Percentiles rank a stretch among this genome's conserved stretches.
phyloP scores from a whole-genome alignment of 1,140 invertebrate species.

The Saccostrea echinata region DNA sequence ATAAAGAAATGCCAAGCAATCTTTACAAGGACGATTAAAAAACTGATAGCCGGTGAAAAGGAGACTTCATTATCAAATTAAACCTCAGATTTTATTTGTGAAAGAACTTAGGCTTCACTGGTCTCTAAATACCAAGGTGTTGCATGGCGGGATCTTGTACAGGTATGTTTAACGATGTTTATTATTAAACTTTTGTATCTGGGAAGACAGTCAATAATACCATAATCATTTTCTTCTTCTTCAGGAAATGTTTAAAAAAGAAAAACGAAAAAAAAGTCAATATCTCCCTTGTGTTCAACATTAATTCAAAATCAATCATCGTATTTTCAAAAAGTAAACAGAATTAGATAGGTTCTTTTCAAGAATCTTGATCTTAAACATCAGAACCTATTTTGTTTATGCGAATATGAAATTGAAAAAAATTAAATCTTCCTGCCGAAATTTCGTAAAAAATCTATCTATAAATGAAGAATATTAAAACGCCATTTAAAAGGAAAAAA shows the following conservation, averaged over 20 bases:
- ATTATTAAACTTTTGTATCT: background rate
- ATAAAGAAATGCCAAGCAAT: background rate
- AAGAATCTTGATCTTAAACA: background rate
- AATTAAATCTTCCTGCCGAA: background rate
- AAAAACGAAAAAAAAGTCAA: background rate
- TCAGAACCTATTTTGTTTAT: background rate
- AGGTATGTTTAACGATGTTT: background rate
- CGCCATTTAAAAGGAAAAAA: background rate
- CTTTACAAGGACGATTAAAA: conserved; percentile 20
- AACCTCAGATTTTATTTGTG: conserved; percentile 10
- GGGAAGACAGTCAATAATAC: background rate
- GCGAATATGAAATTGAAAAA: background rate
- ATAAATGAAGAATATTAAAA: conserved; percentile 1
- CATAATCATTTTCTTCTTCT: background rate
- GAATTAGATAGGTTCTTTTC: background rate
- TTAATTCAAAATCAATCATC: background rate
- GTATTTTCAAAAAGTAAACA: background rate
- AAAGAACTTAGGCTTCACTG: conserved; percentile 4
- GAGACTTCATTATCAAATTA: conserved; percentile 31
- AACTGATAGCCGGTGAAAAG: conserved; percentile 19
- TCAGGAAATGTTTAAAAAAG: background rate
- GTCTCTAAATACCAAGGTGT: background rate
- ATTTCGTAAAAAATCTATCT: background rate
- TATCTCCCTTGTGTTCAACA: background rate
- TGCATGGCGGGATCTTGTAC: background rate